Evolutionary conservation across 2,797 vertebrate genomes (phyloP), one percentile per base, ranked within the genome.

Genomic region (Spinus olivaceus): DNA sequence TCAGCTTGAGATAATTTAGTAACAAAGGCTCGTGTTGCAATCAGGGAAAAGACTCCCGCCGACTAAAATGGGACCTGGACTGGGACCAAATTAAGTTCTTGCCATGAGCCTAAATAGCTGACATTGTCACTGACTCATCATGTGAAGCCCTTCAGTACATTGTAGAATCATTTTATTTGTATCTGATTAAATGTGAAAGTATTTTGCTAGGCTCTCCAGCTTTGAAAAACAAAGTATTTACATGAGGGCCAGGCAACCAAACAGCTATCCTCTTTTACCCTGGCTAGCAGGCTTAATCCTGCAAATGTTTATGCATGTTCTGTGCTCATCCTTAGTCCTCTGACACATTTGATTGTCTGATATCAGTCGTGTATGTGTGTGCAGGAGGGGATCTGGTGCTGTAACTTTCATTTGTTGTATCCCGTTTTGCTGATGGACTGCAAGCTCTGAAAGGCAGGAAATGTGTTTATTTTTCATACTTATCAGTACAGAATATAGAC

Each of bases 111-210:
- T 96, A 94, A 97, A 97, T 97, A 96, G 95, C 95, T 97, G 97
- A 97, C 96, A 95, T 96, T 97, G 96, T 97, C 95, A 80, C 92
- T 97, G 96, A 60, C 80, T 97, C 97, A 91, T 96, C 96, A 93
- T 97, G 92, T 97, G 96, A 97, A 96, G 61, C 94, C 91, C 94
- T 96, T 97, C 95, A 91, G 96, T 96, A 96, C 35, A 39, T 66
- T 94, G 82, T 93, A 94, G 95, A 96, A 95, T 97, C 47, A 80
- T 96, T 97, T 96, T 97, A 95, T 98, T 97, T 97, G 95, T 97
- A 97, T 97, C 97, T 95, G 95, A 97, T 97, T 96, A 97, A 96
- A 96, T 95, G 96, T 90, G 50, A 96, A 98, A 97, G 89, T 96
- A 84, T 97, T 97, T 95, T 97, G 93, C 90, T 93, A 95, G 95